Evolutionary conservation across 2,888 invertebrate species (phyloP).

Genomic region (Panopea generosa): DNA sequence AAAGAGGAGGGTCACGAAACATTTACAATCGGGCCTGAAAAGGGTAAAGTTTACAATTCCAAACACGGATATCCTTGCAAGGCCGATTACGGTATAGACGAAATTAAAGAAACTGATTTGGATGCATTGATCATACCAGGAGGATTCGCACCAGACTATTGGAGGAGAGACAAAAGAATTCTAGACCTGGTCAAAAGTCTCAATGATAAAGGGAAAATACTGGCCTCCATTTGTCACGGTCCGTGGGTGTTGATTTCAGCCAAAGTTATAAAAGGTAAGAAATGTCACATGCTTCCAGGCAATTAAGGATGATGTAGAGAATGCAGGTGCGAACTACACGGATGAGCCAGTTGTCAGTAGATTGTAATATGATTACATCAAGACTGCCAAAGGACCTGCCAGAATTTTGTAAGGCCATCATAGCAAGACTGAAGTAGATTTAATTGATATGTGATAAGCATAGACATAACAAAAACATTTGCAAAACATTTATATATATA

Average conservation of each 20-base stretch:
- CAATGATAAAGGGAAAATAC: conserved; percentile 68
- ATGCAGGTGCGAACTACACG: no score
- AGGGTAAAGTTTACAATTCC: no score
- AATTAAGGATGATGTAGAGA: no score
- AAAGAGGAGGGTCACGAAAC: no score
- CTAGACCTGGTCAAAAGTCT: conserved; percentile 74
- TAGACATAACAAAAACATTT: no score
- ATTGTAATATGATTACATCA: conserved; percentile 79
- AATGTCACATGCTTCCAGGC: conserved; percentile 75
- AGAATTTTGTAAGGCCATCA: conserved; percentile 78
- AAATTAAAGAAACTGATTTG: conserved; percentile 58
- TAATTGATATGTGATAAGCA: no score
- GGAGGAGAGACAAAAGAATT: conserved; percentile 76
- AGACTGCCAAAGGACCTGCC: conserved; percentile 77
- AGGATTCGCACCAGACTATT: conserved; percentile 80
- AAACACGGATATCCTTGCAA: no score
- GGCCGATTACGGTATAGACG: conserved; percentile 53
- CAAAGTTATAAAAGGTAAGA: conserved; percentile 75
- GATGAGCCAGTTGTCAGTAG: conserved; percentile 79
- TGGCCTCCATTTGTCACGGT: conserved; percentile 80
- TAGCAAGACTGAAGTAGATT: conserved; percentile 36
- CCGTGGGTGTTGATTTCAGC: conserved; percentile 81
- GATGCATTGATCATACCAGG: conserved; percentile 79
- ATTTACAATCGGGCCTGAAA: no score
- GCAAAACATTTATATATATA: no score